Base-by-base conservation (phyloP, 1,140 invertebrate species). In the Bombus picipes region DNA sequence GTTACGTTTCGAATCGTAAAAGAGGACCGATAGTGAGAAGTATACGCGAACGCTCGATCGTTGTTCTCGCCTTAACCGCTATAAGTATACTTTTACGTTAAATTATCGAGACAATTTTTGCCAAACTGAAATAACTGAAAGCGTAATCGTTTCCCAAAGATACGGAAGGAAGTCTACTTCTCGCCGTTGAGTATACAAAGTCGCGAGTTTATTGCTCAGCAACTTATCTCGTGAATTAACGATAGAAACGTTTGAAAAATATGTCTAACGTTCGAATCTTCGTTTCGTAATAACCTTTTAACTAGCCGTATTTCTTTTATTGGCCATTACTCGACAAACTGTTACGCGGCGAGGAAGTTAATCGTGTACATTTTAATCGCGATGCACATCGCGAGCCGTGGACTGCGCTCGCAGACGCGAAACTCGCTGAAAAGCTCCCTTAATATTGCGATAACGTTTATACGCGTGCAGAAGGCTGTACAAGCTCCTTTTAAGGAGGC, bases 391-490 rank as follows among this genome's bases (percentile, higher is more conserved):
- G 66, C 74, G 32, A 77, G 5, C 10, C 6, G 25, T 12, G 43
- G 43, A 34, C 28, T 18, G 39, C 1, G 10, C 32, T 39, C 76
- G 2, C 41, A 37, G 65, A 74, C 53, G 57, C 62, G 68, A 47
- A 71, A 77, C 47, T 68, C 76, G 65, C 28, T 62, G 71, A 74
- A 77, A 75, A n/a, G 57, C 85, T 81, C 62, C 75, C 75, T 79
- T 80, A 82, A 90, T 90, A 89, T 88, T 66, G 82, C 89, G 87
- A 90, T 90, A 90, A 81, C 70, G 82, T 81, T 90, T 87, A 87
- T 87, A 83, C 75, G 57, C 62, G 73, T 15, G 75, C 68, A 47
- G 80, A 71, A 80, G 75, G 81, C 86, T 79, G 81, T 70, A 73
- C 65, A 39, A 81, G 34, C 82, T 66, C 87, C 87, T 90, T 90